A percentile compares a stretch with the other conserved stretches of the same genome.
These are phyloP conservation scores for Urocynchramus pylzowi DNA, from an alignment of 2,113 vertebrate species.

Conservation along the genomic window DNA sequence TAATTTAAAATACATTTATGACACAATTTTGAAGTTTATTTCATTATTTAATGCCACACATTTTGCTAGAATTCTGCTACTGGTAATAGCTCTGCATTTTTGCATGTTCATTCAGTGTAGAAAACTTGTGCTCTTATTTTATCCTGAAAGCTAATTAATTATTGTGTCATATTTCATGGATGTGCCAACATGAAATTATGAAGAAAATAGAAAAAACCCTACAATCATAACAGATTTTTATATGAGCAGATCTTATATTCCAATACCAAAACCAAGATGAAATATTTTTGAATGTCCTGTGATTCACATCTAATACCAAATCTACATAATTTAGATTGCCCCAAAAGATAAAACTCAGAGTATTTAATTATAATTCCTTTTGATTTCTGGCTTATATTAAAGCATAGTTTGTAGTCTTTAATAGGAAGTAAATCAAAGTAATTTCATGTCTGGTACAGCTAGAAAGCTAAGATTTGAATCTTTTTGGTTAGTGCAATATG, in stretches of 20 bases:
- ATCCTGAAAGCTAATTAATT: slow-evolving; percentile 80
- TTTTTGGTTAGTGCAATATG: background rate
- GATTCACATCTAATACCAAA: slow-evolving; percentile 75
- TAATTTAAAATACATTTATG: slow-evolving; percentile 74
- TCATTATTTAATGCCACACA: slow-evolving; percentile 60
- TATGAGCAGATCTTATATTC: slow-evolving; percentile 27
- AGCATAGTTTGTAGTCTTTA: background rate
- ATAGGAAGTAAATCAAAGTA: background rate
- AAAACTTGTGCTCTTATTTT: slow-evolving; percentile 32
- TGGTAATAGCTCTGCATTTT: slow-evolving; percentile 46
- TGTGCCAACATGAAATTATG: slow-evolving; percentile 79
- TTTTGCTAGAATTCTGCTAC: slow-evolving; percentile 57
- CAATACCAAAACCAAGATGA: slow-evolving; percentile 48
- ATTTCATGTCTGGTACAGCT: background rate
- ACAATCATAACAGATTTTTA: slow-evolving; percentile 49
- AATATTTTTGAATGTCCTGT: slow-evolving; percentile 69
- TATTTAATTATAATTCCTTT: background rate
- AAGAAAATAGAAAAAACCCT: slow-evolving; percentile 49
- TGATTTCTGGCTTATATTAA: background rate
- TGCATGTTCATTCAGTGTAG: slow-evolving; percentile 12
- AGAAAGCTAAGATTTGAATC: background rate
- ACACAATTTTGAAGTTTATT: slow-evolving; percentile 72
- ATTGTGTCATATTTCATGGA: slow-evolving; percentile 83
- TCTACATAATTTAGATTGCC: background rate
- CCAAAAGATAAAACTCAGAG: background rate